Conservation (phyloP, 2,113 vertebrate species). For the Dasyurus viverrinus region DNA sequence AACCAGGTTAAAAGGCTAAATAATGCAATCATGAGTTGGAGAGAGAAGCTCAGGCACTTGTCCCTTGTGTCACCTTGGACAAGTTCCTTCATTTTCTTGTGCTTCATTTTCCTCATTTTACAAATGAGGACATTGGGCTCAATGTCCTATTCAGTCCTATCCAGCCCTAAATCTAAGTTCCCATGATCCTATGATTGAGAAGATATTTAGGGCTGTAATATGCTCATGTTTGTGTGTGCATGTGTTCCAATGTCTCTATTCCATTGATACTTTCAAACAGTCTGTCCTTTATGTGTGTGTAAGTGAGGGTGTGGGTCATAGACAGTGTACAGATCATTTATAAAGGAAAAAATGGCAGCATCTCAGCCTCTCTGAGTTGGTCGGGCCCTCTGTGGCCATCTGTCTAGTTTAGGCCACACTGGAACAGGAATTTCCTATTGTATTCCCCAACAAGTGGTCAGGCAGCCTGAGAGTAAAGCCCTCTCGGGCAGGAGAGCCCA, state of each 20-base stretch:
- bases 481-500: background rate
- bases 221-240: background rate
- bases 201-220: background rate
- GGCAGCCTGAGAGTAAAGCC: background rate
- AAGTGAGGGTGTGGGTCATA: background rate
- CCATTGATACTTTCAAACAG: too few species aligned
- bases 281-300: too few species aligned
- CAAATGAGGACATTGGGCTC: background rate
- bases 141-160: background rate
- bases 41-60: background rate
- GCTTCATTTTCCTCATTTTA: background rate
- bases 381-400: background rate
- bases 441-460: background rate
- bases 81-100: background rate
- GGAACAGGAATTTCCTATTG: background rate
- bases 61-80: background rate
- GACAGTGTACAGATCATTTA: background rate
- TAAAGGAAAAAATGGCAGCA: background rate
- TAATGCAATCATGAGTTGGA: background rate
- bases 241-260: too few species aligned
- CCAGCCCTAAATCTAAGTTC: background rate
- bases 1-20: background rate
- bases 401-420: background rate
- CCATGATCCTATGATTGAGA: background rate
- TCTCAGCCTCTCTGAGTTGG: background rate